phyloP scores from a whole-genome alignment of 1,140 invertebrate species.

The Dreissena polymorpha region DNA sequence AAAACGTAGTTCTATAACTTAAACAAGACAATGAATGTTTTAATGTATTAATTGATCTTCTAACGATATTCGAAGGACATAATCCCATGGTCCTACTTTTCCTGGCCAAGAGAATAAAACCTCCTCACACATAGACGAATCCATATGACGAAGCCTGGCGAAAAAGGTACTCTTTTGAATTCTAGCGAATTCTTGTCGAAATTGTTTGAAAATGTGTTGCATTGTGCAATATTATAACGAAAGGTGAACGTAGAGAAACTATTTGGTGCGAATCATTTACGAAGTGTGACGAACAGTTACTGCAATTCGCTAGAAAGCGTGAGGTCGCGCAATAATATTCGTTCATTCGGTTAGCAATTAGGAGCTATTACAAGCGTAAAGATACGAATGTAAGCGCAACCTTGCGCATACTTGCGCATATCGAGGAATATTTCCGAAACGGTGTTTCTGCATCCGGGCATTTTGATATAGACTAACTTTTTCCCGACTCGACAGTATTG shows the following conservation, averaged over 20 bases:
- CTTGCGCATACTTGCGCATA: slow-evolving; percentile 8
- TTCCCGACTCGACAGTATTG: slow-evolving; percentile 2
- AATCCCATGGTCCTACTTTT: too few species aligned
- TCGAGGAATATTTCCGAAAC: background rate
- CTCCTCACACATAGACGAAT: slow-evolving; percentile 33
- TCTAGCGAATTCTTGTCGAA: slow-evolving; percentile 10
- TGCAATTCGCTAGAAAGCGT: slow-evolving; percentile 28
- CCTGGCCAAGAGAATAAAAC: too few species aligned
- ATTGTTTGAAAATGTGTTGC: slow-evolving; percentile 1
- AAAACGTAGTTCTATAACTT: too few species aligned
- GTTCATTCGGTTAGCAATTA: slow-evolving; percentile 36
- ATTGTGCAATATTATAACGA: slow-evolving; percentile 3
- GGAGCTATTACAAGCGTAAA: slow-evolving; percentile 20
- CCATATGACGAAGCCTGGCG: slow-evolving; percentile 33
- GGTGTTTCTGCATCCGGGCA: background rate
- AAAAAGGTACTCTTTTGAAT: slow-evolving; percentile 14
- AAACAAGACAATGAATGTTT: too few species aligned
- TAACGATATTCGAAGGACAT: too few species aligned
- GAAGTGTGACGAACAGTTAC: slow-evolving; percentile 35
- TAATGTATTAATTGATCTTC: too few species aligned
- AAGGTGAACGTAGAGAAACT: slow-evolving; percentile 6
- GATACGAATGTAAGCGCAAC: slow-evolving; percentile 6
- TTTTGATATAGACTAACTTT: background rate
- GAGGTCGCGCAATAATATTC: slow-evolving; percentile 31
- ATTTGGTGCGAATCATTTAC: slow-evolving; percentile 17